A percentile compares a stretch with the other conserved stretches of the same genome.
These are phyloP conservation scores for Lacerta viridis DNA, from an alignment of 2,797 vertebrate species.

Conservation along the genomic window DNA sequence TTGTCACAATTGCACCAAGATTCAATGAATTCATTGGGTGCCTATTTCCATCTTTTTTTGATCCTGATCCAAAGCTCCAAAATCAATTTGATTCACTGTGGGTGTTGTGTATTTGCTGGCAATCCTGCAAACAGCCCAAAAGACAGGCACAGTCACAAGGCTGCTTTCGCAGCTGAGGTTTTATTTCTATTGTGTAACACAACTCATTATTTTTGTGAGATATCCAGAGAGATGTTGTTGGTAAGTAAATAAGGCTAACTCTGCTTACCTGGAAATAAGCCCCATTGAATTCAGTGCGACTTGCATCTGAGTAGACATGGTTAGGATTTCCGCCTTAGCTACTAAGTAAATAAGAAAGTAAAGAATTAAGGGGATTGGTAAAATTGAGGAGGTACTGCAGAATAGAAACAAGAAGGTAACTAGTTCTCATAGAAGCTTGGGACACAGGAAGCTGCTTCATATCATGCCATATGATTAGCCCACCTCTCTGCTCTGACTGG, in stretches of 20 bases:
- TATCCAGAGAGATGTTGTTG: background rate
- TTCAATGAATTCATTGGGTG: conserved; percentile 13
- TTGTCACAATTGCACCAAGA: conserved; percentile 10
- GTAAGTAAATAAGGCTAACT: too few relatives aligned
- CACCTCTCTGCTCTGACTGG: background rate
- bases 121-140: background rate
- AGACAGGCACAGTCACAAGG: background rate
- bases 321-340: too few relatives aligned
- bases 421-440: background rate
- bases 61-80: conserved; percentile 5
- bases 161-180: background rate
- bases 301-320: too few relatives aligned
- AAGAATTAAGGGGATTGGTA: background rate
- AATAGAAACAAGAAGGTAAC: background rate
- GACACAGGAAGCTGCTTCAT: background rate
- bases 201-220: background rate
- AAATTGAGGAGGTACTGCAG: background rate
- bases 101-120: background rate
- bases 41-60: conserved; percentile 16
- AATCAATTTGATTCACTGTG: conserved; percentile 21
- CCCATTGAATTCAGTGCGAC: too few relatives aligned
- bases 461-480: background rate
- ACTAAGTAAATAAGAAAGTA: background rate
- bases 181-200: background rate
- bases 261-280: too few relatives aligned